Base-by-base conservation (phyloP, 1,140 invertebrate species). In the Oedothorax gibbosus region DNA sequence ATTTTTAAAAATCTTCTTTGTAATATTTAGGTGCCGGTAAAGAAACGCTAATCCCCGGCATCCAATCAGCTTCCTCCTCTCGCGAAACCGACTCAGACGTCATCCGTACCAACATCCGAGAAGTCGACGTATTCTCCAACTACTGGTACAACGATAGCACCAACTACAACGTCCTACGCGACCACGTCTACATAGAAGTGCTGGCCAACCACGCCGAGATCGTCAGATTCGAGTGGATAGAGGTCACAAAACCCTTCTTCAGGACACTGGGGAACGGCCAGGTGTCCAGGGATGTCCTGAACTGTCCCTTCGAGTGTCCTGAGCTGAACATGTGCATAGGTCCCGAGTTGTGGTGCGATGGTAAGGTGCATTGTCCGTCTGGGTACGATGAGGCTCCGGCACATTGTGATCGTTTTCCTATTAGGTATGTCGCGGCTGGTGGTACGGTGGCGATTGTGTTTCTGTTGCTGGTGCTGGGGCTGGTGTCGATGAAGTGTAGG, bases 281-380 rank as follows among this genome's bases (percentile, higher is more conserved):
- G 93, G 93, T 18, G 93, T 57, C 86, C 54, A 71, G 87, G 14
- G 87, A 88, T 18, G 85, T 80, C 60, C 14, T 15, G 12, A 86
- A 95, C 86, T 97, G 96, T 88, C 92, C 93, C 84, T 93, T 95
- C 88, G 93, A 94, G 49, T 97, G 96, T 89, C 94, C 95, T 0
- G 96, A 96, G 80, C 88, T 97, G 82, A 94, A 95, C 88, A 96
- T 95, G 6, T 97, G 96, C 90, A 96, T 97, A 87, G 95, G 95
- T 87, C 92, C 94, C 0, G 93, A 94, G n/a, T 92, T 97, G 10
- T 97, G 95, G 95, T 97, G 96, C 89, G 95, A 97, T 88, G 96
- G 95, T 0, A 90, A 93, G 14, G 91, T 92, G 51, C 95, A 97
- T 88, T 97, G 96, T 89, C 96, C 96, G 0, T 95, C 94, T 2